These are phyloP conservation scores for Enteromius fasciolatus DNA, from an alignment of 2,797 vertebrate species.

Conservation along the genomic window DNA sequence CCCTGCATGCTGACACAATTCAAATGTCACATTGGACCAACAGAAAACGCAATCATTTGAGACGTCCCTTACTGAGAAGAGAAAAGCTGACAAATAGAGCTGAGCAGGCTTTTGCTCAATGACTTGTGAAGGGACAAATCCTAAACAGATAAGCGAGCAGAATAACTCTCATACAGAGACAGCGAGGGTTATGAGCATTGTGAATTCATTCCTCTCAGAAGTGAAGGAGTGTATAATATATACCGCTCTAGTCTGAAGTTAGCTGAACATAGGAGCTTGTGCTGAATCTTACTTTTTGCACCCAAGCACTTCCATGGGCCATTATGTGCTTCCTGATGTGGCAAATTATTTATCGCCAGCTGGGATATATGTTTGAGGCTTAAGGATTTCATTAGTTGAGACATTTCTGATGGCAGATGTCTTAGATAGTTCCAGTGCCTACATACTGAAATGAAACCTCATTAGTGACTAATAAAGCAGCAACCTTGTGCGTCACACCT, in stretches of 20 bases:
- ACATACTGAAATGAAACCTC: background rate
- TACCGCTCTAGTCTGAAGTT: background rate
- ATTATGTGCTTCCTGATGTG: conserved; percentile 11
- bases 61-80: background rate
- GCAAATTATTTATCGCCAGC: background rate
- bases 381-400: background rate
- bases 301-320: background rate
- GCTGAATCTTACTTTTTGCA: background rate
- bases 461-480: background rate
- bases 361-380: conserved; percentile 16
- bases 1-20: conserved; percentile 1
- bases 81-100: too few relatives aligned
- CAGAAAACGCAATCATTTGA: background rate
- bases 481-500: background rate
- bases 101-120: background rate
- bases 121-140: background rate
- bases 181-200: conserved; percentile 14
- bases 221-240: conserved; percentile 14
- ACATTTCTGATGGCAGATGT: background rate
- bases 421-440: background rate
- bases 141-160: background rate
- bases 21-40: background rate
- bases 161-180: conserved; percentile 24
- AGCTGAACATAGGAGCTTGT: background rate
- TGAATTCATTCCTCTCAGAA: conserved; percentile 14